Evolutionary conservation across 2,797 vertebrate genomes (phyloP), one percentile per base, ranked within the genome.

Genomic region (Champsocephalus esox): DNA sequence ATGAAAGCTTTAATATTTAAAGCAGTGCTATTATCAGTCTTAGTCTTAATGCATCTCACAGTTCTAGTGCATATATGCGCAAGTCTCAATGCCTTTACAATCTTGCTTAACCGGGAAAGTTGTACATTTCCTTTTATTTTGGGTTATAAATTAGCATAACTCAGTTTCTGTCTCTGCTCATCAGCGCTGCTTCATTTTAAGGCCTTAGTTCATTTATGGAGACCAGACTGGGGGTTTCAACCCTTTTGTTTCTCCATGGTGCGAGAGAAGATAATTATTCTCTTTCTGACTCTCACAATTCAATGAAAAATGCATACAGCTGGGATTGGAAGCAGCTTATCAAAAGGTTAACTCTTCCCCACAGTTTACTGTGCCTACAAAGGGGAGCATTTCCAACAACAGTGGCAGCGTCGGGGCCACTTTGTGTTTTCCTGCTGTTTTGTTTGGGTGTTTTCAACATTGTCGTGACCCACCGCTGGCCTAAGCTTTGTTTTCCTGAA

Each of bases 321-420:
- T 76, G 84, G 81, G 86, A 88, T 89, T 88, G 73, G 80, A 90
- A 88, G 87, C 84, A 79, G 92, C 85, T 91, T 87, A 89, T 93
- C 86, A 89, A 91, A 91, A 91, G 91, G 92, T 92, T 90, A 94
- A 90, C 90, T 88, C 85, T 92, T 92, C 88, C 87, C 79, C 73
- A 85, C 84, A 85, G 77, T 91, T 87, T 84, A 89, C 84, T 91
- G 72, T 68, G 78, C 72, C 79, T 88, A 88, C 85, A 91, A 88
- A 87, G 66, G 66, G 78, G 79, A 84, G 74, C 70, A 64, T 82
- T 84, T 86, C 80, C 56, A 12, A 79, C 67, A 76, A 87, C 69
- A 72, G 79, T 61, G 75, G 79, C 77, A 41, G 82, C 74, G 50
- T 41, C 64, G 75, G 77, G 34, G 68, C 83, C 62, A 73, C 73